Percentiles rank a stretch among this genome's conserved stretches.
These are phyloP conservation scores for Chaetops frenatus DNA, from an alignment of 2,113 vertebrate species.

Conservation along the genomic window DNA sequence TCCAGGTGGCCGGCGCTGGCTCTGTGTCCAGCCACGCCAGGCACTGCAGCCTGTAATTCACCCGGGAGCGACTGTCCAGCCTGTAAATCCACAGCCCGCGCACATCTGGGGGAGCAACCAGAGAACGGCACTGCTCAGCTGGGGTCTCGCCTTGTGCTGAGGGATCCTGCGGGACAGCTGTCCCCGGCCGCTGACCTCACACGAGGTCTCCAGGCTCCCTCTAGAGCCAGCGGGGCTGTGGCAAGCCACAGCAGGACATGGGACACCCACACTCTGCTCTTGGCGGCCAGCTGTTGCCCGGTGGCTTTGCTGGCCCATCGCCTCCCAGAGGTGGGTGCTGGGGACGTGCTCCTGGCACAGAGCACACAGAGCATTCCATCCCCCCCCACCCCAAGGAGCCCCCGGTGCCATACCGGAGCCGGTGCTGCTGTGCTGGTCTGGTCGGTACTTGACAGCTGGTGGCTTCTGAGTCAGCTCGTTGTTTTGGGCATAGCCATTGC, in stretches of 20 bases:
- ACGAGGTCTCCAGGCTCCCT: conserved; percentile 39
- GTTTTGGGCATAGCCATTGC: conserved; percentile 59
- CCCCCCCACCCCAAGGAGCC: fast-evolving
- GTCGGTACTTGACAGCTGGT: conserved; percentile 59
- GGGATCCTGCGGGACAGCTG: neutral
- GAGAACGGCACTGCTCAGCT: neutral
- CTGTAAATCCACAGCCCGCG: conserved; percentile 65
- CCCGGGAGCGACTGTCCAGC: conserved; percentile 20
- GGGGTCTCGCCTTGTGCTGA: neutral
- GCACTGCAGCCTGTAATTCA: conserved; percentile 67
- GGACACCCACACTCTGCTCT: neutral
- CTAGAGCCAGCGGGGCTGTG: neutral
- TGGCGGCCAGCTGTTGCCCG: neutral
- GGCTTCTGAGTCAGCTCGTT: conserved; percentile 40
- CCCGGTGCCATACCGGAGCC: neutral
- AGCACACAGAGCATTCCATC: neutral
- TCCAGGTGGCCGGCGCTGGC: neutral
- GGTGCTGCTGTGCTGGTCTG: conserved; percentile 29
- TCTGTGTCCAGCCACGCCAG: conserved; percentile 36
- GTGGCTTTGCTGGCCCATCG: fast-evolving
- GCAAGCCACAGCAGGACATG: neutral
- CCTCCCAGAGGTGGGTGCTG: fast-evolving
- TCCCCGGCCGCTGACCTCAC: neutral
- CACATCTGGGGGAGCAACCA: conserved; percentile 9
- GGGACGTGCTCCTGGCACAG: fast-evolving